Percentiles rank a stretch among this genome's conserved stretches.
Conservation (phyloP, 2,888 invertebrate species). For the Smittia aterrima region DNA sequence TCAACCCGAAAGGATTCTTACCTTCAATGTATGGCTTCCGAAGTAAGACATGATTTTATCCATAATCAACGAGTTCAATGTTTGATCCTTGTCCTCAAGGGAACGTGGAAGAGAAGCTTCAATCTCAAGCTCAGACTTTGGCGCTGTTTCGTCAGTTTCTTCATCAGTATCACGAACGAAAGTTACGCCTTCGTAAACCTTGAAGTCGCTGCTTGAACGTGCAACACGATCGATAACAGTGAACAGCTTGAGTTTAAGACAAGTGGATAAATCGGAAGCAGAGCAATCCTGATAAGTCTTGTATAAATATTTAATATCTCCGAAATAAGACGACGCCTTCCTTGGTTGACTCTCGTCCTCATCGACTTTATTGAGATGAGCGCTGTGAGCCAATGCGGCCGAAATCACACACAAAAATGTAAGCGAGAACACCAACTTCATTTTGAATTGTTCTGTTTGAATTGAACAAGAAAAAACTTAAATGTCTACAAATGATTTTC, state of each 20-base stretch:
- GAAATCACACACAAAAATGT: slow-evolving; percentile 39
- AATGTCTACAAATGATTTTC: background rate
- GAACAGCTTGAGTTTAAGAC: slow-evolving; percentile 76
- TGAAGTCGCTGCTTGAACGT: slow-evolving; percentile 61
- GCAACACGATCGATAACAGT: slow-evolving; percentile 72
- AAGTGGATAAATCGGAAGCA: slow-evolving; percentile 66
- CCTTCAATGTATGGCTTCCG: slow-evolving; percentile 76
- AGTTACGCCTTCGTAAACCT: slow-evolving; percentile 71
- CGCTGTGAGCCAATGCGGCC: slow-evolving; percentile 41
- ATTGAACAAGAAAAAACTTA: too few species aligned
- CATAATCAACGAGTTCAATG: slow-evolving; percentile 71
- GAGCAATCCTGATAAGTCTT: slow-evolving; percentile 80
- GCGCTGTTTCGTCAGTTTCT: slow-evolving; percentile 45
- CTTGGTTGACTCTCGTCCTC: slow-evolving; percentile 27
- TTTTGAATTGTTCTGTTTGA: slow-evolving; percentile 8
- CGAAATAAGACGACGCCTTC: slow-evolving; percentile 53
- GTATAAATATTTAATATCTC: slow-evolving; percentile 70
- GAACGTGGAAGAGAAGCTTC: slow-evolving; percentile 73
- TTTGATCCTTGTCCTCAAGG: slow-evolving; percentile 68
- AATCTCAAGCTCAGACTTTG: slow-evolving; percentile 61
- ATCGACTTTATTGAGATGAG: slow-evolving; percentile 33
- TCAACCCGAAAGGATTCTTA: slow-evolving; percentile 48
- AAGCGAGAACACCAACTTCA: slow-evolving; percentile 42
- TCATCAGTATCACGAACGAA: slow-evolving; percentile 57
- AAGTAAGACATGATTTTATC: slow-evolving; percentile 73